Conservation (phyloP, 2,888 invertebrate species). For the Spialia ferax region DNA sequence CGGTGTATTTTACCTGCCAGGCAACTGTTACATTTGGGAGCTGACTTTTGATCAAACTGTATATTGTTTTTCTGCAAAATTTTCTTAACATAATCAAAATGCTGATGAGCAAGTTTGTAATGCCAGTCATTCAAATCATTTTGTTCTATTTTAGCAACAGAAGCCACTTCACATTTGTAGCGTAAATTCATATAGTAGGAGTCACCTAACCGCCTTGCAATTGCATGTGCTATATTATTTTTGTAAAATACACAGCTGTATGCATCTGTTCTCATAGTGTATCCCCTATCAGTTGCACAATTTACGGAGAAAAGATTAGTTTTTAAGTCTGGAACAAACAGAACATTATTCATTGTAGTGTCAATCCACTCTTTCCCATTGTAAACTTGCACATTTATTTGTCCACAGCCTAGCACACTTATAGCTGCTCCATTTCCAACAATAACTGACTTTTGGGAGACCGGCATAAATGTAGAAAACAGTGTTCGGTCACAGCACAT, state of each 20-base stretch:
- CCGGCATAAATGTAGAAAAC: conserved; percentile 38
- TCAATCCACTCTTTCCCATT: conserved; percentile 49
- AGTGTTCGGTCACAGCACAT: conserved; percentile 46
- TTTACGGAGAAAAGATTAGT: conserved; percentile 17
- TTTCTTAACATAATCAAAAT: conserved; percentile 38
- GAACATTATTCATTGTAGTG: conserved; percentile 48
- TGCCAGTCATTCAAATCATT: conserved; percentile 41
- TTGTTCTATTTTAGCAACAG: conserved; percentile 19
- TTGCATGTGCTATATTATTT: conserved; percentile 41
- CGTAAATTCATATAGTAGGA: conserved; percentile 45
- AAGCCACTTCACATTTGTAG: conserved; percentile 40
- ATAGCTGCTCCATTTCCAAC: conserved; percentile 45
- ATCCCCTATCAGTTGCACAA: conserved; percentile 8
- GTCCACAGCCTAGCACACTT: conserved; percentile 43
- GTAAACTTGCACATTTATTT: conserved; percentile 44
- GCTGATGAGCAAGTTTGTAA: conserved; percentile 41
- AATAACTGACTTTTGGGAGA: conserved; percentile 41
- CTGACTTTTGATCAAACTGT: conserved; percentile 17
- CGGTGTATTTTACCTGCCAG: conserved; percentile 38
- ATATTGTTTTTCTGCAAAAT: conserved; percentile 38
- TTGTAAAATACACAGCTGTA: conserved; percentile 9
- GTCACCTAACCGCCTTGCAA: conserved; percentile 45
- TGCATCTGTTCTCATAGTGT: conserved; percentile 7
- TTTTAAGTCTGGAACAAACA: conserved; percentile 45
- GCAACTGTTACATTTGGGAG: conserved; percentile 42